These are phyloP conservation scores for Dryobates pubescens DNA, from an alignment of 2,797 vertebrate genomes.

Conservation along the genomic window DNA sequence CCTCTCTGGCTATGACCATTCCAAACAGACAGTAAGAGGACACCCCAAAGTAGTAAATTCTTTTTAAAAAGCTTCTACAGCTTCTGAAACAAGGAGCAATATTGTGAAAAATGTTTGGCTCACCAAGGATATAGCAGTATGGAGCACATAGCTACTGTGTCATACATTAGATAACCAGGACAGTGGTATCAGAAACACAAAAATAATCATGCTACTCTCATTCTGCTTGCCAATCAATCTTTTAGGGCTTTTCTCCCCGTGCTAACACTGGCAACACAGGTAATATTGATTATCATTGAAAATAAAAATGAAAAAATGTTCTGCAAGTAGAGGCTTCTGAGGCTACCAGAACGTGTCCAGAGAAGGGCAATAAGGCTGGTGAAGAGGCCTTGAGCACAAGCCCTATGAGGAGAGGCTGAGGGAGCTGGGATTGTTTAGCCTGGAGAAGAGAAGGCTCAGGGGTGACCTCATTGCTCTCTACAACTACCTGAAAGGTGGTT, in stretches of 20 bases:
- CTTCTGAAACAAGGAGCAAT: not conserved
- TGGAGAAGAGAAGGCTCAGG: too few relatives aligned
- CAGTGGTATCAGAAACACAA: constrained; percentile 30
- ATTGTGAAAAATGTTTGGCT: not conserved
- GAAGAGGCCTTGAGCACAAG: too few relatives aligned
- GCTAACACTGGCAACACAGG: not conserved
- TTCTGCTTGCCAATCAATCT: not conserved
- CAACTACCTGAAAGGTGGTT: too few relatives aligned
- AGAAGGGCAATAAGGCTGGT: too few relatives aligned
- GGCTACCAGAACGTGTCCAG: too few relatives aligned
- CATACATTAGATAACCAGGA: not conserved
- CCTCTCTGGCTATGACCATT: not conserved
- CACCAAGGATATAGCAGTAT: not conserved
- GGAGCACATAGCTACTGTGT: not conserved
- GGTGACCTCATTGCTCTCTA: too few relatives aligned
- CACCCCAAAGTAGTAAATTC: not conserved
- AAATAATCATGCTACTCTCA: constrained; percentile 6
- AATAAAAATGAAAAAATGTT: constrained; percentile 1
- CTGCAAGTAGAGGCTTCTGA: not conserved
- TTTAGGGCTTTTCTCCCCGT: not conserved
- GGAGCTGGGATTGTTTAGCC: too few relatives aligned
- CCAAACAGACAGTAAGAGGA: not conserved
- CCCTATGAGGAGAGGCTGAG: too few relatives aligned
- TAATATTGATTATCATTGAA: not conserved
- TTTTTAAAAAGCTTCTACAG: not conserved